Evolutionary conservation across 2,113 vertebrate species (phyloP), one percentile per base, ranked within the genome.

Genomic region (Oceanodroma tethys): DNA sequence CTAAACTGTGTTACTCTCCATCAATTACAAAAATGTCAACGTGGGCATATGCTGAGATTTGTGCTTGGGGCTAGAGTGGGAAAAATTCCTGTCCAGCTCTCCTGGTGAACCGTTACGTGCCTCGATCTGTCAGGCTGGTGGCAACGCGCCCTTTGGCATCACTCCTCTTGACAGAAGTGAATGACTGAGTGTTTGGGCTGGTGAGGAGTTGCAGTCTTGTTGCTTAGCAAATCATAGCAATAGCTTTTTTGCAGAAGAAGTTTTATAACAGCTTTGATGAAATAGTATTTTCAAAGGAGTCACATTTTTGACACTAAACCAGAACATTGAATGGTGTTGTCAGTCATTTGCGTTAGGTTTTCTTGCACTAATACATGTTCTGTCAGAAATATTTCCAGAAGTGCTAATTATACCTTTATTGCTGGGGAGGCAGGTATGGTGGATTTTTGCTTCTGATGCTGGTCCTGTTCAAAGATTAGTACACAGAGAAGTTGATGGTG

Each of bases 41-140:
- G 25, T 58, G 23, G 36, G n/a, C 25, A 8, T 8, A 26, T 8
- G 6, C 18, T 85, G 79, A 17, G 11, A 45, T 90, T 79, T 92
- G 70, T 48, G 32, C 52, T 74, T 62, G 60, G 42, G 42, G 10
- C 43, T 40, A 1, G 12, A 67, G 19, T 29, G 48, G 62, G 22
- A 43, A 72, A 53, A 63, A 40, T 25, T 73, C 67, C 20, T 34
- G 25, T 60, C 63, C 6, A 0, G 36, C 21, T 79, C 47, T 90
- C 60, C 7, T 0, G 0, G 27, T n/a, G 27, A 87, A 21, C 34
- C 4, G 2, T 43, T n/a, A 11, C 0, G 7, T 80, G 34, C 55
- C 17, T 58, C 0, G 0, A 32, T 40, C 67, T 52, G 17, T 21
- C 25, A n/a, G 23, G 42, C 78, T 52, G 25, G 60, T 6, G 21